Conservation (phyloP, 2,888 invertebrate species). For the Andricus quercusramuli region DNA sequence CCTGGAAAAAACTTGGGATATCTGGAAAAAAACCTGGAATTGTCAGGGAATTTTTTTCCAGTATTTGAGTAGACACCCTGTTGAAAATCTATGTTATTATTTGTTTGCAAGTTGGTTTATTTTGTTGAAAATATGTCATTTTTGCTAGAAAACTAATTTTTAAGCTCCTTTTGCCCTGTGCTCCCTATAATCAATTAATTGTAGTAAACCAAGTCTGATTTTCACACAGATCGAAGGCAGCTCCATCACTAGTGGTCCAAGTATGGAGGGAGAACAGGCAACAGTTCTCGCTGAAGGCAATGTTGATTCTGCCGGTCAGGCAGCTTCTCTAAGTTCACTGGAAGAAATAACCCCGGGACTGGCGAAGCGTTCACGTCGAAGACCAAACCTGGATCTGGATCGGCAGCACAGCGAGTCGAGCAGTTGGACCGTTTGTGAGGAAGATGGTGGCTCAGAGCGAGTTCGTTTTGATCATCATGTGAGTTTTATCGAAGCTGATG, state of each 20-base stretch:
- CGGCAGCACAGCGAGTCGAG: constrained; percentile 76
- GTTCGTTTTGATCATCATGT: constrained; percentile 85
- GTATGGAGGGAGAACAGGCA: constrained; percentile 67
- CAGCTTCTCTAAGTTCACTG: constrained; percentile 78
- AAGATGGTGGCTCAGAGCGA: constrained; percentile 83
- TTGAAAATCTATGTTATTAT: no score
- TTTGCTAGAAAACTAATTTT: no score
- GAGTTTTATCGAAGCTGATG: constrained; percentile 80
- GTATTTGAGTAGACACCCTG: no score
- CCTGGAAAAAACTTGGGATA: no score
- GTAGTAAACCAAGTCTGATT: constrained; percentile 41
- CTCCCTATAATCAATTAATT: neutral
- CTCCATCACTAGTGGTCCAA: constrained; percentile 69
- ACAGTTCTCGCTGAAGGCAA: constrained; percentile 59
- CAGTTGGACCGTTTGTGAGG: constrained; percentile 76
- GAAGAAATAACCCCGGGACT: constrained; percentile 78
- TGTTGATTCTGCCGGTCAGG: constrained; percentile 75
- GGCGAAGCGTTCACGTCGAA: constrained; percentile 75
- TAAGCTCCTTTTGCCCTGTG: no score
- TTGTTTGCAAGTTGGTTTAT: no score
- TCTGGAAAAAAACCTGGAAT: no score
- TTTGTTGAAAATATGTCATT: no score
- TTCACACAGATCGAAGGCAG: constrained; percentile 70
- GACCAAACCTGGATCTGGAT: constrained; percentile 74
- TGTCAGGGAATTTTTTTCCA: no score